Evolutionary conservation across 1,140 invertebrate species (phyloP).

Genomic region (Solen grandis): DNA sequence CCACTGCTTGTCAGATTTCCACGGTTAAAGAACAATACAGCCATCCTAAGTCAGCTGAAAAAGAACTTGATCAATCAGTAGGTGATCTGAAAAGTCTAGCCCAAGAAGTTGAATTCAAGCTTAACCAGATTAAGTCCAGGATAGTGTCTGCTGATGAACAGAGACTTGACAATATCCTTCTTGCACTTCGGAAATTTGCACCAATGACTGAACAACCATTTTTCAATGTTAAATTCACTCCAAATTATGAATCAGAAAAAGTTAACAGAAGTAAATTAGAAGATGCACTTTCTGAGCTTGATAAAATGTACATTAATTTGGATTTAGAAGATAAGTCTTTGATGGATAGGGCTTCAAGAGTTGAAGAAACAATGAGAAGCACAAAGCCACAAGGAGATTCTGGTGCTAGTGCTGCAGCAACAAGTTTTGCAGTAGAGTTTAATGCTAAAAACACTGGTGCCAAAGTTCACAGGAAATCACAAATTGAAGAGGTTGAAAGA

Average conservation of each 20-base stretch:
- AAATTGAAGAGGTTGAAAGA: constrained; percentile 64
- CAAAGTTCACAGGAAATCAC: constrained; percentile 54
- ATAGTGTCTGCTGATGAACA: constrained; percentile 73
- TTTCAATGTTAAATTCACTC: constrained; percentile 57
- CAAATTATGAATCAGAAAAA: constrained; percentile 61
- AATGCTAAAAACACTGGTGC: too few relatives aligned
- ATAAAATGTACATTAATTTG: constrained; percentile 72
- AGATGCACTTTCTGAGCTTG: constrained; percentile 73
- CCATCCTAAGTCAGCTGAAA: not conserved
- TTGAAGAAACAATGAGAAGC: constrained; percentile 47
- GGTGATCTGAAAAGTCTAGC: constrained; percentile 73
- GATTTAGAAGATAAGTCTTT: constrained; percentile 65
- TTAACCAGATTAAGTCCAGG: constrained; percentile 71
- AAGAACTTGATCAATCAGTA: constrained; percentile 67
- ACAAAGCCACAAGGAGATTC: constrained; percentile 17
- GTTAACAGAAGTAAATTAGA: constrained; percentile 67
- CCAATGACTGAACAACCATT: constrained; percentile 61
- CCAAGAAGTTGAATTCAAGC: constrained; percentile 71
- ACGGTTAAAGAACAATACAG: not conserved
- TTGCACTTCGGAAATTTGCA: constrained; percentile 70
- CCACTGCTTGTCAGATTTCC: constrained; percentile 2
- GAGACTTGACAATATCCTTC: constrained; percentile 71
- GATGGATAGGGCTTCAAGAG: constrained; percentile 53
- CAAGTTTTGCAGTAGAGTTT: too few relatives aligned
- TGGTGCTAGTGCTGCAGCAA: not conserved